These are phyloP conservation scores for Halcyon smyrnensis DNA, from an alignment of 2,797 vertebrate genomes.

Conservation along the genomic window DNA sequence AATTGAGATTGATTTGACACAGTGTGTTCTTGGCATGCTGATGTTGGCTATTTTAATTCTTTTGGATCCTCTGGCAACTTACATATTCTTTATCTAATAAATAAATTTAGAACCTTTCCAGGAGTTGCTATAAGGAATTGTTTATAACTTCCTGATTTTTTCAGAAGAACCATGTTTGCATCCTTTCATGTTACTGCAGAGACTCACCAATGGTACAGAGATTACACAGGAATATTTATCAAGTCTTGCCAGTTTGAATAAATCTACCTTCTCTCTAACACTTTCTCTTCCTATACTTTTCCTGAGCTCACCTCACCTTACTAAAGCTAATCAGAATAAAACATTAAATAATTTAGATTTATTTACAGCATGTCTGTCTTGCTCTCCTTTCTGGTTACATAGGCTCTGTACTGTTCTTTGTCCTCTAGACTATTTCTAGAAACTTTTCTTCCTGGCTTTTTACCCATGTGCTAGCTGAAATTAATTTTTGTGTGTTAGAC, in stretches of 20 bases:
- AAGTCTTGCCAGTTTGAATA: not conserved
- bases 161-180: not conserved
- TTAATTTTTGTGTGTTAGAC: not conserved
- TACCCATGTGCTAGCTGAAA: not conserved
- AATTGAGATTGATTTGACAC: not conserved
- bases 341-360: not conserved
- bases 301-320: not conserved
- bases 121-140: not conserved
- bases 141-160: not conserved
- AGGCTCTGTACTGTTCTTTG: not conserved
- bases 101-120: not conserved
- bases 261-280: not conserved
- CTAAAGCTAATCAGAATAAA: not conserved
- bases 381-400: not conserved
- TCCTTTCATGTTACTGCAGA: not conserved
- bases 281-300: not conserved
- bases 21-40: not conserved
- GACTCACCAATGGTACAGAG: not conserved
- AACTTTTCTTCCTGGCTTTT: not conserved
- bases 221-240: not conserved
- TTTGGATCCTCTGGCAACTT: not conserved
- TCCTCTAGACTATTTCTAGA: not conserved
- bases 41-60: not conserved
- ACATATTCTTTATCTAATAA: not conserved
- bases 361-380: not conserved